Evolutionary conservation across 2,797 vertebrate species (phyloP).

Genomic region (Lepilemur septentrionalis): DNA sequence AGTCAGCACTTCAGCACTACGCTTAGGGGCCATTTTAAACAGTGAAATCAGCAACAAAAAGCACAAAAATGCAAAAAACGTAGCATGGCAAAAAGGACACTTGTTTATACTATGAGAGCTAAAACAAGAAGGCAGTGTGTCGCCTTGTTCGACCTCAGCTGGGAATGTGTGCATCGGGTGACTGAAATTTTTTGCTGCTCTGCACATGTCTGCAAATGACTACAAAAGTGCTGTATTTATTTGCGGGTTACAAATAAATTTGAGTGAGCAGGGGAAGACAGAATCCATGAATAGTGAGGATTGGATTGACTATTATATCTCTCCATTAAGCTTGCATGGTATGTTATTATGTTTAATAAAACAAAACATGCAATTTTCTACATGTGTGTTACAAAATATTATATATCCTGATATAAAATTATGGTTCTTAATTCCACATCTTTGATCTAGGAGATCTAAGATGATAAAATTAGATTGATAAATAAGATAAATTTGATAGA

Average conservation of each 20-base stretch:
- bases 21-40: not conserved
- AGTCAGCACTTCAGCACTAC: not conserved
- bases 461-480: slow-evolving; percentile 12
- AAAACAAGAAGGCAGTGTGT: not conserved
- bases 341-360: slow-evolving; percentile 22
- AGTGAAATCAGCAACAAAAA: not conserved
- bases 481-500: too few species aligned
- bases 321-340: not conserved
- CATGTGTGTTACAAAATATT: not conserved
- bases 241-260: not conserved
- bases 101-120: not conserved
- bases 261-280: not conserved
- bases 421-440: not conserved
- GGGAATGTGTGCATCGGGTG: not conserved
- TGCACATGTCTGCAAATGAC: not conserved
- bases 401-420: not conserved
- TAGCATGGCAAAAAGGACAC: not conserved
- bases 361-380: not conserved
- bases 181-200: not conserved
- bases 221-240: not conserved
- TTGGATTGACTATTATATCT: not conserved
- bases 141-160: not conserved
- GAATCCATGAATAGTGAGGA: not conserved
- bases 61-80: not conserved
- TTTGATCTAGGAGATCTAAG: slow-evolving; percentile 12